phyloP scores from a whole-genome alignment of 1,140 invertebrate genomes.

The Steinernema khuongi region DNA sequence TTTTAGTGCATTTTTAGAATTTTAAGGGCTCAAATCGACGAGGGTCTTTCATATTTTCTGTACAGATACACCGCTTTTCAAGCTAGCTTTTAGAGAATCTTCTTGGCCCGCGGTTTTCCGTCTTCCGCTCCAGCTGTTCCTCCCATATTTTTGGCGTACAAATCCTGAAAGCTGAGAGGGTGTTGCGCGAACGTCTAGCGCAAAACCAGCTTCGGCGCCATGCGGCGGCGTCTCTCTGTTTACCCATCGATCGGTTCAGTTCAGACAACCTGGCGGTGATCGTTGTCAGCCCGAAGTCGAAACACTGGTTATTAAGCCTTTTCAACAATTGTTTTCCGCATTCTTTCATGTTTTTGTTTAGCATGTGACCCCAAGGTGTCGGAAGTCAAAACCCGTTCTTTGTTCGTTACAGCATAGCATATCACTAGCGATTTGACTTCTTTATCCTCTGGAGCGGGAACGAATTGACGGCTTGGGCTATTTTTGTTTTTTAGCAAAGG shows the following conservation, averaged over 20 bases:
- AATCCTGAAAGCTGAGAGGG: neutral
- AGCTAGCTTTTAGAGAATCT: too few species aligned
- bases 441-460: neutral
- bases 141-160: neutral
- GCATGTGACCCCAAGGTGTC: neutral
- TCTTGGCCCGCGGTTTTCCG: too few species aligned
- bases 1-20: too few species aligned
- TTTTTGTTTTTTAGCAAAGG: too few species aligned
- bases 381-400: neutral
- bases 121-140: neutral
- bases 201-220: constrained; percentile 3
- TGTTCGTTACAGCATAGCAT: neutral
- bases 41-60: too few species aligned
- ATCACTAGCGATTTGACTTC: neutral
- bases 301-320: neutral
- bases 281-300: neutral
- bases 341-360: neutral
- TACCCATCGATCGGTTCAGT: neutral
- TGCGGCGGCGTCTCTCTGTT: neutral
- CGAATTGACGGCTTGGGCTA: neutral
- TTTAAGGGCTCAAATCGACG: too few species aligned
- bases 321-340: neutral
- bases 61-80: too few species aligned
- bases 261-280: neutral
- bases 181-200: neutral